Percentiles rank a stretch among this genome's conserved stretches.
Conservation (phyloP, 2,797 vertebrate genomes). For the Oophaga sylvatica region DNA sequence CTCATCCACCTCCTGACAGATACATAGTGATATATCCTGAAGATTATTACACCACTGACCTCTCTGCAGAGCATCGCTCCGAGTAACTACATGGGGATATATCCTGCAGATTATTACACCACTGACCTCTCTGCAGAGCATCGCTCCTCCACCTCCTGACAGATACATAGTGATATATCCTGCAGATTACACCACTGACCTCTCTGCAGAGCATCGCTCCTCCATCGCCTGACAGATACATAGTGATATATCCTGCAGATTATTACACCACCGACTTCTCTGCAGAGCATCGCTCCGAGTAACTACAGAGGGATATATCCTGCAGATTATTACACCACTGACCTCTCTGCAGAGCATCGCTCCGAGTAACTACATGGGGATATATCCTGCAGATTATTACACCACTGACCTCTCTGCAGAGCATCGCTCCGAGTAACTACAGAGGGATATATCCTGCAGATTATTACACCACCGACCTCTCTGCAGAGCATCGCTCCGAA, state of each 20-base stretch:
- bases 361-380: background rate
- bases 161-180: background rate
- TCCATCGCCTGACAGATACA: too few species aligned
- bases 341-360: background rate
- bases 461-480: background rate
- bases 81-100: too few species aligned
- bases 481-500: background rate
- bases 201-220: background rate
- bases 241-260: background rate
- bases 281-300: background rate
- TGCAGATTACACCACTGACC: background rate
- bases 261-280: background rate
- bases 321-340: background rate
- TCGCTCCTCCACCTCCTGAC: background rate
- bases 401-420: background rate
- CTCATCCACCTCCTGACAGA: too few species aligned
- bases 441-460: background rate
- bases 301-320: background rate
- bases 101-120: background rate
- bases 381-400: background rate
- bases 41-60: background rate
- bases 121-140: background rate
- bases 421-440: background rate
- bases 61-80: background rate
- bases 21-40: background rate